These are phyloP conservation scores for Aleiodes testaceus DNA, from an alignment of 2,888 invertebrate species.

Conservation along the genomic window DNA sequence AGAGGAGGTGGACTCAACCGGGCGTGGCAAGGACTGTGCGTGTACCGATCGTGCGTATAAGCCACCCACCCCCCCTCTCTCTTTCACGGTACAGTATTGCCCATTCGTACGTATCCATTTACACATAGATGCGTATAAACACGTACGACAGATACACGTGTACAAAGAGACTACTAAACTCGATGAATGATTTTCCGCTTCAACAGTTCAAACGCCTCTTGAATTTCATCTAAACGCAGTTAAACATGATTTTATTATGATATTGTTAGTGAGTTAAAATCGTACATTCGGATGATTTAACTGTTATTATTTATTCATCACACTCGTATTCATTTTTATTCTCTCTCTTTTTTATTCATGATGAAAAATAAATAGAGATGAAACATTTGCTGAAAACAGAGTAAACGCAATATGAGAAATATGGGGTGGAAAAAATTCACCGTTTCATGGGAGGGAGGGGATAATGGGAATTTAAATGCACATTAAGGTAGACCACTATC, in stretches of 20 bases:
- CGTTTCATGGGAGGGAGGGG: constrained; percentile 53
- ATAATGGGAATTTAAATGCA: constrained; percentile 63
- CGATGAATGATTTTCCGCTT: constrained; percentile 25
- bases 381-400: not conserved
- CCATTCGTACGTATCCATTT: not conserved
- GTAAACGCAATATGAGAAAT: not conserved
- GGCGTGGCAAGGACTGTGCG: constrained; percentile 40
- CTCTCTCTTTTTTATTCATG: not conserved
- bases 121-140: constrained; percentile 12
- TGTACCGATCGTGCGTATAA: constrained; percentile 31
- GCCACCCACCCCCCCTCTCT: not conserved
- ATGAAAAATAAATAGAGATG: not conserved
- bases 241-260: constrained; percentile 10
- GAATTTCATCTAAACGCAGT: constrained; percentile 18
- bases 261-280: not conserved
- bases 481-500: constrained; percentile 50
- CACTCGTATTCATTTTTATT: not conserved
- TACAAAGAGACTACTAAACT: constrained; percentile 33
- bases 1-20: constrained; percentile 47
- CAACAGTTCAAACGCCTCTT: constrained; percentile 8
- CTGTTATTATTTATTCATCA: not conserved
- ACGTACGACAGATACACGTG: constrained; percentile 16
- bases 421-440: constrained; percentile 50
- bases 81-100: not conserved
- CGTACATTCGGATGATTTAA: not conserved